Conservation (phyloP, 2,888 invertebrate genomes). For the Mystacides longicornis region DNA sequence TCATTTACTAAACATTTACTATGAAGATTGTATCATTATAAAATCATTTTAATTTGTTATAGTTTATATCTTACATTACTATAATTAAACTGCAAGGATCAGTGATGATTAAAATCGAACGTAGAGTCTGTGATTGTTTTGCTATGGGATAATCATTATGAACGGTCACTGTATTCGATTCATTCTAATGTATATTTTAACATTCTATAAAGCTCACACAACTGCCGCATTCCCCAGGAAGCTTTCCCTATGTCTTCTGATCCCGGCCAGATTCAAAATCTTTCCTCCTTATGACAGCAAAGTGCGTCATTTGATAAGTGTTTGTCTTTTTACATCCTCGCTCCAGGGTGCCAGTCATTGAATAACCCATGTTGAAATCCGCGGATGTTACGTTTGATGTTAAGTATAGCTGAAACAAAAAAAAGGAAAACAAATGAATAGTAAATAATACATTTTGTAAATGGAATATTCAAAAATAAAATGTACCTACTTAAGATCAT, state of each 20-base stretch:
- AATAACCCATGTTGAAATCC: constrained; percentile 86
- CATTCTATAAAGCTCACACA: constrained; percentile 24
- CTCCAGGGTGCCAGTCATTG: constrained; percentile 80
- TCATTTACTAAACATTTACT: no score
- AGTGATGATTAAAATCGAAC: not conserved
- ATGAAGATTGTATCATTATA: no score
- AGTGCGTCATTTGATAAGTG: constrained; percentile 78
- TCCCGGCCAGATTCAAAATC: constrained; percentile 53
- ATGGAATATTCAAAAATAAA: no score
- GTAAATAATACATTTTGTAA: no score
- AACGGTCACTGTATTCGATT: not conserved
- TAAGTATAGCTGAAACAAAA: constrained; percentile 55
- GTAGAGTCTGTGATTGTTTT: not conserved
- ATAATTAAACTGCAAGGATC: not conserved
- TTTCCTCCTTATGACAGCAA: constrained; percentile 76
- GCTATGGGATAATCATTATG: not conserved
- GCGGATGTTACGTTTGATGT: constrained; percentile 79
- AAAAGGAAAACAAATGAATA: not conserved
- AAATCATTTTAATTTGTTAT: no score
- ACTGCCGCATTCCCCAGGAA: constrained; percentile 25
- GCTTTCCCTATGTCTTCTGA: constrained; percentile 27
- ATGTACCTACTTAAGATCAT: no score
- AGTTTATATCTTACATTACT: no score
- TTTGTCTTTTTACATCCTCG: constrained; percentile 69
- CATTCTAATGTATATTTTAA: constrained; percentile 5